phyloP scores from a whole-genome alignment of 2,888 invertebrate genomes.

The Colletes collaris region DNA sequence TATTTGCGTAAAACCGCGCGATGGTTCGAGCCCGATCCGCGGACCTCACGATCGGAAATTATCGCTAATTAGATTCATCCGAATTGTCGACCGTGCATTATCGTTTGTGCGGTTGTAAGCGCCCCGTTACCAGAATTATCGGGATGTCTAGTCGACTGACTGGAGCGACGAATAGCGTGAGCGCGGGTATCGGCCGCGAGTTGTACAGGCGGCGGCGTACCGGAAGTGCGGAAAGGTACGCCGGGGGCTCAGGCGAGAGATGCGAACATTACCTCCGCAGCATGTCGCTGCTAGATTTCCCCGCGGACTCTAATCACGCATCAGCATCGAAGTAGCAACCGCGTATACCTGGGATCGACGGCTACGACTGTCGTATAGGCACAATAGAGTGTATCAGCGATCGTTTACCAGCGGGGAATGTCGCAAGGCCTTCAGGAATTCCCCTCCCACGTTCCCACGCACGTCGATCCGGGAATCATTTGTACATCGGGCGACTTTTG shows the following conservation, averaged over 20 bases:
- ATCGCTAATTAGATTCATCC: slow-evolving; percentile 60
- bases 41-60: slow-evolving; percentile 34
- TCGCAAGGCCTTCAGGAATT: not conserved
- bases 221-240: slow-evolving; percentile 57
- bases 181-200: not conserved
- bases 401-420: slow-evolving; percentile 22
- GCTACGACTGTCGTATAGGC: slow-evolving; percentile 21
- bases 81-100: slow-evolving; percentile 51
- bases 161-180: slow-evolving; percentile 15
- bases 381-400: slow-evolving; percentile 10
- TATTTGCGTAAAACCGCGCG: slow-evolving; percentile 46
- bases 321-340: slow-evolving; percentile 76
- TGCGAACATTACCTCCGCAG: slow-evolving; percentile 67
- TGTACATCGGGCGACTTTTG: not conserved
- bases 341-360: slow-evolving; percentile 68
- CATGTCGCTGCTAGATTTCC: slow-evolving; percentile 80
- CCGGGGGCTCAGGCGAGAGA: slow-evolving; percentile 37
- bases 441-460: not conserved
- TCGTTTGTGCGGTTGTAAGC: slow-evolving; percentile 31
- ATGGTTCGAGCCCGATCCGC: not conserved
- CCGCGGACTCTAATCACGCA: slow-evolving; percentile 80
- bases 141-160: slow-evolving; percentile 26
- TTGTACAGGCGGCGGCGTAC: slow-evolving; percentile 14
- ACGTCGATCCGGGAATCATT: slow-evolving; percentile 1
- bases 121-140: slow-evolving; percentile 40